Conservation (phyloP, 2,113 vertebrate genomes). For the Dasypus novemcinctus region DNA sequence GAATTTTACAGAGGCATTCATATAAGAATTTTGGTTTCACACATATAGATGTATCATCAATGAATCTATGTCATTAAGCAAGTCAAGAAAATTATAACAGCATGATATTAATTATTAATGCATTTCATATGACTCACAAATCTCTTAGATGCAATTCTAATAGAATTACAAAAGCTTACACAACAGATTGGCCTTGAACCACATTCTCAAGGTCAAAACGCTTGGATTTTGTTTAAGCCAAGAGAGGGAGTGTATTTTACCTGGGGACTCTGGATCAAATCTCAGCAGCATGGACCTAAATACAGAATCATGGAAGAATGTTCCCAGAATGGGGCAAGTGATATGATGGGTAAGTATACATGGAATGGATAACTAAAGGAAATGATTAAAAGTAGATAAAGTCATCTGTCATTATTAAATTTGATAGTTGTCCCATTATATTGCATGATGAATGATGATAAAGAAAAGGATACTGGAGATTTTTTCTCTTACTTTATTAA, state of each 20-base stretch:
- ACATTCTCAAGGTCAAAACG: conserved; percentile 69
- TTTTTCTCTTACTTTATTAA: conserved; percentile 10
- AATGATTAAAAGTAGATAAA: not conserved
- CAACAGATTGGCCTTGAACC: conserved; percentile 67
- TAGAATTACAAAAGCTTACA: not conserved
- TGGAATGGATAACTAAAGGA: not conserved
- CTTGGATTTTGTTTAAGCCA: conserved; percentile 40
- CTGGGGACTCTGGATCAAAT: not conserved
- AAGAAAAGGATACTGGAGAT: not conserved
- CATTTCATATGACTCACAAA: conserved; percentile 7
- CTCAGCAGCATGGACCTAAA: not conserved
- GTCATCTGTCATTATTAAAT: not conserved
- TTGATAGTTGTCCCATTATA: not conserved
- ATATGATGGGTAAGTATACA: not conserved
- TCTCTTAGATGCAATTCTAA: conserved; percentile 1
- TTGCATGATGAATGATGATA: not conserved
- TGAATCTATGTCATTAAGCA: conserved; percentile 47
- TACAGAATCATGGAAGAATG: not conserved
- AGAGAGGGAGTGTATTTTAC: conserved; percentile 45
- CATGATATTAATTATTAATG: conserved; percentile 48
- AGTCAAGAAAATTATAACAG: not conserved
- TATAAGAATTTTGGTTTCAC: not conserved
- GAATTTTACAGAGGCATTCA: not conserved
- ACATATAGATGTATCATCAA: not conserved
- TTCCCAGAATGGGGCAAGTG: not conserved